Percentiles rank a stretch among this genome's conserved stretches.
Conservation (phyloP, 2,797 vertebrate genomes). For the Smutsia temminckii region DNA sequence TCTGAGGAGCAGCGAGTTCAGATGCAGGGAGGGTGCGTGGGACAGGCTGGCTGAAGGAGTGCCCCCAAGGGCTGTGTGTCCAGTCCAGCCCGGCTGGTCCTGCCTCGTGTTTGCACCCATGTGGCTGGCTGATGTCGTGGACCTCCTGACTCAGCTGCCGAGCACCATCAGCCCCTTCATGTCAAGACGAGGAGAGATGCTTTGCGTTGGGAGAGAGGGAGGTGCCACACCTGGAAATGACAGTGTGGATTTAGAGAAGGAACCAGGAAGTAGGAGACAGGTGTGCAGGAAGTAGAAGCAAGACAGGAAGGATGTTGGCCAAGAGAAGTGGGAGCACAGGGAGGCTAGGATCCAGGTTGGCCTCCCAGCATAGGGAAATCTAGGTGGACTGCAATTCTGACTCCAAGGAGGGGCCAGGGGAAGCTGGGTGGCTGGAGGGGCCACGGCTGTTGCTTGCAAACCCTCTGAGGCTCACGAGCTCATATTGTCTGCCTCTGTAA, state of each 20-base stretch:
- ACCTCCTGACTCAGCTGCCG: not conserved
- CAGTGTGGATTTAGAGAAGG: not conserved
- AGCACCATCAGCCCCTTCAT: fast-evolving
- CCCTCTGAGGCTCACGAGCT: not conserved
- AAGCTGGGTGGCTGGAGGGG: not conserved
- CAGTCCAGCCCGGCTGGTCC: not conserved
- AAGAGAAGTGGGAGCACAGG: not conserved
- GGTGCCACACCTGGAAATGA: not conserved
- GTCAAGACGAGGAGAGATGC: fast-evolving
- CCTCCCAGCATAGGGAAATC: not conserved
- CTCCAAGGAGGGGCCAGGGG: not conserved
- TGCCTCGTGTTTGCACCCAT: not conserved
- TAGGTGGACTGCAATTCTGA: not conserved
- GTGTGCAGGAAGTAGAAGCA: not conserved
- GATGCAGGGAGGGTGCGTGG: not conserved
- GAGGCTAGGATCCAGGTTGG: not conserved
- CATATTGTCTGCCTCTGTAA: fast-evolving
- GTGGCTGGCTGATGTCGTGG: not conserved
- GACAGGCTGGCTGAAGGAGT: too few species aligned
- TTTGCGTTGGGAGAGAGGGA: not conserved
- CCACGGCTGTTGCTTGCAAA: not conserved
- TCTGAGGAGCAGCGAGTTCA: not conserved
- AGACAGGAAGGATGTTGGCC: not conserved
- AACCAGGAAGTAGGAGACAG: not conserved
- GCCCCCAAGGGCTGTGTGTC: not conserved